phyloP scores from a whole-genome alignment of 2,888 invertebrate genomes.

The Meiosimyza platycephala region DNA sequence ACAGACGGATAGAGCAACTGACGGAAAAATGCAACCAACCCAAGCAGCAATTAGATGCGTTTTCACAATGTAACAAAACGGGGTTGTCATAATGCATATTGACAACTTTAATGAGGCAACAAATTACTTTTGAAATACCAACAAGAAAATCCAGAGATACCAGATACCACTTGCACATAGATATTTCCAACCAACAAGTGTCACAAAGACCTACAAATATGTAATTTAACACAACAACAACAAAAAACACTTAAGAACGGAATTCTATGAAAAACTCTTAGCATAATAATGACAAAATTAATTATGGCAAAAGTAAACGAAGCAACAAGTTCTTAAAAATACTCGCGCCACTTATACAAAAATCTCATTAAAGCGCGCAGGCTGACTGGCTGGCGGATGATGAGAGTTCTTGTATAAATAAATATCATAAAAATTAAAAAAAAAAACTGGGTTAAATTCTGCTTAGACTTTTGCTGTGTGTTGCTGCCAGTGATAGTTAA shows the following conservation, averaged over 20 bases:
- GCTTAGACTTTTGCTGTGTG: background rate
- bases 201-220: background rate
- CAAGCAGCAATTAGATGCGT: too few species aligned
- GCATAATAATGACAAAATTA: conserved; percentile 7
- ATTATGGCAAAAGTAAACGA: background rate
- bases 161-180: too few species aligned
- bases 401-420: background rate
- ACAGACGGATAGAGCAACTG: too few species aligned
- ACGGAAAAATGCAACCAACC: too few species aligned
- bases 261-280: background rate
- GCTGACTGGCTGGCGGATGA: background rate
- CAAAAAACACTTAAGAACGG: background rate
- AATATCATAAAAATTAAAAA: background rate
- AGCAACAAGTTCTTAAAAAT: too few species aligned
- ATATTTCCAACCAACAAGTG: background rate
- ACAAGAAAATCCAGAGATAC: too few species aligned
- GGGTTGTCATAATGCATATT: background rate
- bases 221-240: background rate
- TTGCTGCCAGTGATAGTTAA: background rate
- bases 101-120: conserved; percentile 1
- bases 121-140: too few species aligned
- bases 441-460: conserved; percentile 8
- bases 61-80: too few species aligned
- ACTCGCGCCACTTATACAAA: background rate
- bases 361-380: background rate